Evolutionary conservation across 1,140 invertebrate genomes (phyloP), one percentile per base, ranked within the genome.

Genomic region (Dendrolimus punctatus): DNA sequence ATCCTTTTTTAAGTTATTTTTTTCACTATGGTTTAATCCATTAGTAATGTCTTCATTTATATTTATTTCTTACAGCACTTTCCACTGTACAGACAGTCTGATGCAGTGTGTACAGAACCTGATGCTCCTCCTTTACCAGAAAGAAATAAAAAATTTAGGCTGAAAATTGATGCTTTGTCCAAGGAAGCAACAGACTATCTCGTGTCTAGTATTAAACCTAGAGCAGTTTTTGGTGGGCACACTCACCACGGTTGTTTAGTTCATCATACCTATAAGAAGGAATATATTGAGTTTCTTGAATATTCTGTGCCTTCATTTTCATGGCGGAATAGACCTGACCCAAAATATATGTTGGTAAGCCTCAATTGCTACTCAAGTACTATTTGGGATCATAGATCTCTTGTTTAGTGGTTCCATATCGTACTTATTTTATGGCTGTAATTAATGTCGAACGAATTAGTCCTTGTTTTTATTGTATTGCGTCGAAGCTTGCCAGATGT

Each of bases 291-390:
- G 39, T 86, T 90, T 58, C 66, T 89, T 46, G 93, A 95, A 87
- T 91, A 92, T 57, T 94, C 97, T 6, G 89, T 99, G 38, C 91
- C 97, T 2, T 99, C 97, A 8, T 99, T 99, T 71, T 98, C 93
- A 76, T 99, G 97, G 97, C 89, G 98, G 55, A 99, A 99, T 85
- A 96, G 95, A 80, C 90, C 94, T 53, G 94, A 95, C 88, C 98
- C 98, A 0, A 95, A 94, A 59, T 97, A 96, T 86, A 90, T 97
- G 71, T 82, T 99, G 89, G 94, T 95, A 88, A 90, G 75, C 59
- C 39, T 10, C 44, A 39, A 46, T 46, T 23, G 3, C 1, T 23
- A 23, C 1, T 23, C 23, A 23, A 23, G 23, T 23, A 23, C 23
- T 23, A 23, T 3, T 23, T 23, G 23, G 23, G 23, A 23, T 23